Evolutionary conservation across 2,797 vertebrate genomes (phyloP).

Genomic region (Garrulus glandarius): DNA sequence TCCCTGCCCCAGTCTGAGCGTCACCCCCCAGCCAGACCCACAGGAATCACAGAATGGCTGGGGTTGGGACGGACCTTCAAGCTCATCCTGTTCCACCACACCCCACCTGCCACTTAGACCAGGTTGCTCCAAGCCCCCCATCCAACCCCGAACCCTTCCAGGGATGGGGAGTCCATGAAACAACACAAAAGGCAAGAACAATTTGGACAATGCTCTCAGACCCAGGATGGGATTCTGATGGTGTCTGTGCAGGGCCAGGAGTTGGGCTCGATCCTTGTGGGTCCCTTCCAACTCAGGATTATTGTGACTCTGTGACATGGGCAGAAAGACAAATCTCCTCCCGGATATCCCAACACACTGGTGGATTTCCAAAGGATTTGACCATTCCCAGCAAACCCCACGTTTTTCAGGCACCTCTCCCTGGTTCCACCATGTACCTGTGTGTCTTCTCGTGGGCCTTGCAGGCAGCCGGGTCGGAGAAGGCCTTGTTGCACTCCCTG

Average conservation of each 20-base stretch:
- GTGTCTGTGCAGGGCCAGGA: neutral
- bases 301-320: neutral
- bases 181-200: neutral
- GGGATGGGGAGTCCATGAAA: neutral
- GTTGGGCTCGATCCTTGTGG: rapidly evolving
- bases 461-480: conserved; percentile 95
- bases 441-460: conserved; percentile 98
- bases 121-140: neutral
- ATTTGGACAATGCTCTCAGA: neutral
- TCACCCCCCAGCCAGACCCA: neutral
- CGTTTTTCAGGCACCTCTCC: rapidly evolving
- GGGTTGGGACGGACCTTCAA: neutral
- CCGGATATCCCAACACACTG: rapidly evolving
- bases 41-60: rapidly evolving
- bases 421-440: conserved; percentile 72
- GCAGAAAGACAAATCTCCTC: neutral
- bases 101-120: no score
- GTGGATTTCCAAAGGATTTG: rapidly evolving
- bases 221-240: neutral
- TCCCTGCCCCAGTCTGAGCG: rapidly evolving
- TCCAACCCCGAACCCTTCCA: neutral
- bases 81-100: no score
- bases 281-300: neutral
- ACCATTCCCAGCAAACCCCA: neutral
- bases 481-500: conserved; percentile 92